Evolutionary conservation across 2,113 vertebrate species (phyloP).

Genomic region (Halichoeres trimaculatus): DNA sequence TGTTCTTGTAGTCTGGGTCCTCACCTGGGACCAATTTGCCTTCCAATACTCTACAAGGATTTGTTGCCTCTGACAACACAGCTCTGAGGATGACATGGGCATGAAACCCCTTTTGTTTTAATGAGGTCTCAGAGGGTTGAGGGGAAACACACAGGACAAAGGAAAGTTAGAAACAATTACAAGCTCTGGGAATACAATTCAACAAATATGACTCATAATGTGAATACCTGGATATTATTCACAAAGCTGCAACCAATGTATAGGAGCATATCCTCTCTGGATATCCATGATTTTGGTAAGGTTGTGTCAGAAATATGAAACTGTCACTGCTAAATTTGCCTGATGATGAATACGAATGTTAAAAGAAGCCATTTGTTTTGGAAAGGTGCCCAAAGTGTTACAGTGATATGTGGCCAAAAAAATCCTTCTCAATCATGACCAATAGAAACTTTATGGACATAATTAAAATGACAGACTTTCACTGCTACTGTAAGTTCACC

Average conservation of each 20-base stretch:
- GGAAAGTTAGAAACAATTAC: slow-evolving; percentile 18
- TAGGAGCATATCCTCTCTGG: too few relatives aligned
- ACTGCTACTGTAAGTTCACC: neutral
- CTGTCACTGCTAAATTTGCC: too few relatives aligned
- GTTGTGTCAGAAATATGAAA: too few relatives aligned
- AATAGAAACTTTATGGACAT: slow-evolving; percentile 8
- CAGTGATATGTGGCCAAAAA: neutral
- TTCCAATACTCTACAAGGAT: neutral
- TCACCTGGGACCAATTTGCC: slow-evolving; percentile 29
- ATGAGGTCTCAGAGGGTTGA: slow-evolving; percentile 7
- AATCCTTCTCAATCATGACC: slow-evolving; percentile 19
- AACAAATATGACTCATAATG: neutral
- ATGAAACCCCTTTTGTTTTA: neutral
- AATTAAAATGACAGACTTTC: slow-evolving; percentile 18
- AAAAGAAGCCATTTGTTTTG: too few relatives aligned
- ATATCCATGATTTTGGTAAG: too few relatives aligned
- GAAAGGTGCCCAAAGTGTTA: neutral
- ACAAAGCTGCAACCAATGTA: neutral
- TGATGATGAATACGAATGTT: too few relatives aligned
- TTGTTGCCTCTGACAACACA: slow-evolving; percentile 31
- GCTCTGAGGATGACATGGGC: neutral
- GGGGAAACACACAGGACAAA: slow-evolving; percentile 9
- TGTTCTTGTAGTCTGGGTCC: neutral
- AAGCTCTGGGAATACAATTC: neutral
- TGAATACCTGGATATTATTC: neutral